Percentiles rank a stretch among this genome's conserved stretches.
Conservation (phyloP, 1,140 invertebrate species). For the Penaeus chinensis region DNA sequence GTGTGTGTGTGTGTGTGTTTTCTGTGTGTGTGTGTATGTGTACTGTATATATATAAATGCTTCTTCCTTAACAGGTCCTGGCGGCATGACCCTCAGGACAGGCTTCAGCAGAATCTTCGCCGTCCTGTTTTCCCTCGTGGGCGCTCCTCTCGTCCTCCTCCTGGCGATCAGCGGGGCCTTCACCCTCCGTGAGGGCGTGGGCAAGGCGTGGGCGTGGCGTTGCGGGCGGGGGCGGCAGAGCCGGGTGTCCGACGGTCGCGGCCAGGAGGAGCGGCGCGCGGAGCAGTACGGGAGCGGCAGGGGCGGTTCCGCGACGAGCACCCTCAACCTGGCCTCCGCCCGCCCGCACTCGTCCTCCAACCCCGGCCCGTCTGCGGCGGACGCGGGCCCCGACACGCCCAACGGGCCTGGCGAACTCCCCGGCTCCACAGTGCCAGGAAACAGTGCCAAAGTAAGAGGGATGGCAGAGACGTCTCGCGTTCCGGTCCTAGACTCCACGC, state of each 20-base stretch:
- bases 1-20: not conserved
- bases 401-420: conserved; percentile 50
- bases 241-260: conserved; percentile 17
- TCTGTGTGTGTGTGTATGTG: not conserved
- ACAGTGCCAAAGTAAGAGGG: conserved; percentile 29
- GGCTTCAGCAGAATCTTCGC: conserved; percentile 54
- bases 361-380: not conserved
- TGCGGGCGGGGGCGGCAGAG: conserved; percentile 45
- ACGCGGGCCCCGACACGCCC: conserved; percentile 16
- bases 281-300: conserved; percentile 41
- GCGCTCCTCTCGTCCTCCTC: conserved; percentile 50
- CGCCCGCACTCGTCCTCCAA: conserved; percentile 35
- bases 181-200: conserved; percentile 56
- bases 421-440: conserved; percentile 22
- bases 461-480: conserved; percentile 23
- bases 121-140: conserved; percentile 55
- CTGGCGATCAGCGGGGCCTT: conserved; percentile 56
- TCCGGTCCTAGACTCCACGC: conserved; percentile 41
- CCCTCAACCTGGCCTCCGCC: conserved; percentile 26
- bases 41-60: not conserved
- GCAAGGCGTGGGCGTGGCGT: conserved; percentile 55
- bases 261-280: conserved; percentile 32
- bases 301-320: not conserved
- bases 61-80: conserved; percentile 40
- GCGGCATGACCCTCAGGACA: conserved; percentile 55